Percentiles rank a stretch among this genome's conserved stretches.
Conservation (phyloP, 64 coral and sea anemone species). For the Pachyseris speciosa region DNA sequence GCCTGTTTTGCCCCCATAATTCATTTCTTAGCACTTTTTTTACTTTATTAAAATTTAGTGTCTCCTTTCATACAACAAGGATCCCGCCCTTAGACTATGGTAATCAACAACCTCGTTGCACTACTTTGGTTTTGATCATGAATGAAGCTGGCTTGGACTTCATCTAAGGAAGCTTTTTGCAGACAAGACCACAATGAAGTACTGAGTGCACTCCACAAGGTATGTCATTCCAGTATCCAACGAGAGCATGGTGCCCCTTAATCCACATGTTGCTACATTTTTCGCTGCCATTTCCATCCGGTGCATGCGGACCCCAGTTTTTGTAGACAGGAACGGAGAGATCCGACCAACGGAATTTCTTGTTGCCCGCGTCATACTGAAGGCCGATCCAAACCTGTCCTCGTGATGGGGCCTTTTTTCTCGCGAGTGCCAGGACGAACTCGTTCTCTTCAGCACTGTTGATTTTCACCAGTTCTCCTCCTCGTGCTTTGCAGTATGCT, state of each 20-base stretch:
- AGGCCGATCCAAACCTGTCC: not conserved
- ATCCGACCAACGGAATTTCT: not conserved
- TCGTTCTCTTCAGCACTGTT: conserved; percentile 1
- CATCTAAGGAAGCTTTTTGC: conserved; percentile 2
- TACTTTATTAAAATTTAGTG: not conserved
- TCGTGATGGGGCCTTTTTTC: not conserved
- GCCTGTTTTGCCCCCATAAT: too few species aligned
- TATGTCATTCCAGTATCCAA: not conserved
- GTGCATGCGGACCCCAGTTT: not conserved
- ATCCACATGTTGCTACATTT: not conserved
- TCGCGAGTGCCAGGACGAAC: not conserved
- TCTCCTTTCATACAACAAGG: not conserved
- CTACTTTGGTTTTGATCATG: not conserved
- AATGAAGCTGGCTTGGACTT: not conserved
- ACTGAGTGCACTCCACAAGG: not conserved
- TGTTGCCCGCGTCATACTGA: not conserved
- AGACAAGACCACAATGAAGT: not conserved
- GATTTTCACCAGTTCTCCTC: not conserved
- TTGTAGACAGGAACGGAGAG: not conserved
- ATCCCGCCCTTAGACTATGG: not conserved
- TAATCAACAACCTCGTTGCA: not conserved
- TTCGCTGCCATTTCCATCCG: not conserved
- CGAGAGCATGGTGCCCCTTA: not conserved
- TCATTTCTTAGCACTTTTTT: too few species aligned
- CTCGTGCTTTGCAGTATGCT: not conserved